Conservation (phyloP, 2,888 invertebrate species). For the Criorhina ranunculi region DNA sequence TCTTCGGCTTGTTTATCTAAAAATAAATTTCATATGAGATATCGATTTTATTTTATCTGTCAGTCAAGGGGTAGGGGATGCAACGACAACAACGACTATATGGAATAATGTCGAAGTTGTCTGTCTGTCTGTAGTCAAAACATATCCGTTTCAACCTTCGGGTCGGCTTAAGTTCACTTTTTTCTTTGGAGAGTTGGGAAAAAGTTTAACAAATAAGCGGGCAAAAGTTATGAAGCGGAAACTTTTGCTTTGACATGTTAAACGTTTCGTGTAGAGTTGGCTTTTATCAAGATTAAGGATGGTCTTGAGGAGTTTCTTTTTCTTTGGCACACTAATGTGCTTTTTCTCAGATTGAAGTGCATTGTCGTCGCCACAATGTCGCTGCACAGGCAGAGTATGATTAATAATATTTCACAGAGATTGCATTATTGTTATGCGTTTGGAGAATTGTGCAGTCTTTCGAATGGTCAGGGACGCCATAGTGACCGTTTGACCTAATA, state of each 20-base stretch:
- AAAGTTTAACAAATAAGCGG: slow-evolving; percentile 16
- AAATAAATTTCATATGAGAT: slow-evolving; percentile 40
- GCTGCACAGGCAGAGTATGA: slow-evolving; percentile 11
- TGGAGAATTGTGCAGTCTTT: slow-evolving; percentile 6
- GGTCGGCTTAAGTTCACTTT: slow-evolving; percentile 6
- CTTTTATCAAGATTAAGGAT: slow-evolving; percentile 43
- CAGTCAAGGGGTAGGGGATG: slow-evolving; percentile 16
- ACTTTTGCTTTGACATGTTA: slow-evolving; percentile 48
- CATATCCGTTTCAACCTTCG: slow-evolving; percentile 44
- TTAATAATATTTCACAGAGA: not conserved
- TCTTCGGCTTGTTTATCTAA: slow-evolving; percentile 34
- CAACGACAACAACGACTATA: not conserved
- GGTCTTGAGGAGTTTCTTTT: not conserved
- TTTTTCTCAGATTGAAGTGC: slow-evolving; percentile 7
- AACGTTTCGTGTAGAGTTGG: slow-evolving; percentile 31
- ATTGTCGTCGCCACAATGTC: slow-evolving; percentile 43
- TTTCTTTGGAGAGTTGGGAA: not conserved
- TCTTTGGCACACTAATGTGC: not conserved
- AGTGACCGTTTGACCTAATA: slow-evolving; percentile 20
- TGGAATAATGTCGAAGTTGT: slow-evolving; percentile 5
- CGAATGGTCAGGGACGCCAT: slow-evolving; percentile 38
- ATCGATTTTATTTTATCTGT: slow-evolving; percentile 51
- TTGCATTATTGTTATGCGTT: slow-evolving; percentile 19
- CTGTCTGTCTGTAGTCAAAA: slow-evolving; percentile 31
- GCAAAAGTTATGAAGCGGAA: slow-evolving; percentile 50